phyloP scores from a whole-genome alignment of 2,113 vertebrate genomes.

The Callopanchax toddi region DNA sequence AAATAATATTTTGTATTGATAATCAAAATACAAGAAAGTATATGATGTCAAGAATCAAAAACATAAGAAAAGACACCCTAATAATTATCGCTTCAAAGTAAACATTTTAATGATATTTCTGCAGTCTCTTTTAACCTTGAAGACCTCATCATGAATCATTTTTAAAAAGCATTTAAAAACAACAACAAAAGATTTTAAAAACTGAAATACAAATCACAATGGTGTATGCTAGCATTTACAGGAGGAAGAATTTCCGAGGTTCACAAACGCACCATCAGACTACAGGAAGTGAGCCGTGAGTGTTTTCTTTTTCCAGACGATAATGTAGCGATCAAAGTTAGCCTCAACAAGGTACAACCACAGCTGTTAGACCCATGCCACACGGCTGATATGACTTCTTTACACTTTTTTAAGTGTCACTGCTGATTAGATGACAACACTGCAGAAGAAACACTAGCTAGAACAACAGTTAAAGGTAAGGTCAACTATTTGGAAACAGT shows the following conservation, averaged over 20 bases:
- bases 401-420: background rate
- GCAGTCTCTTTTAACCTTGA: too few relatives aligned
- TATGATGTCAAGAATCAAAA: background rate
- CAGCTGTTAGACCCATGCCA: background rate
- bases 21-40: background rate
- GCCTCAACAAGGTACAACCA: constrained; percentile 13
- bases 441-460: constrained; percentile 43
- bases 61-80: background rate
- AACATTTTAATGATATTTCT: too few relatives aligned
- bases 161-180: too few relatives aligned
- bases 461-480: constrained; percentile 59
- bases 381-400: constrained; percentile 3
- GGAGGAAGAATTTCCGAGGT: background rate
- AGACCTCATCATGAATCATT: too few relatives aligned
- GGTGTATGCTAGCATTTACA: background rate
- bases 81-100: background rate
- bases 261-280: constrained; percentile 36
- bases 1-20: background rate
- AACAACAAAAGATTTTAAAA: too few relatives aligned
- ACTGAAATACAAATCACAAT: too few relatives aligned
- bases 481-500: constrained; percentile 5
- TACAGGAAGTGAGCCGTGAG: constrained; percentile 54
- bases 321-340: constrained; percentile 44
- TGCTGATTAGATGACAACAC: constrained; percentile 15
- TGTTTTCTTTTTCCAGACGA: constrained; percentile 10